Base-by-base conservation (phyloP, 2,113 vertebrate species). In the Regulus satrapa region DNA sequence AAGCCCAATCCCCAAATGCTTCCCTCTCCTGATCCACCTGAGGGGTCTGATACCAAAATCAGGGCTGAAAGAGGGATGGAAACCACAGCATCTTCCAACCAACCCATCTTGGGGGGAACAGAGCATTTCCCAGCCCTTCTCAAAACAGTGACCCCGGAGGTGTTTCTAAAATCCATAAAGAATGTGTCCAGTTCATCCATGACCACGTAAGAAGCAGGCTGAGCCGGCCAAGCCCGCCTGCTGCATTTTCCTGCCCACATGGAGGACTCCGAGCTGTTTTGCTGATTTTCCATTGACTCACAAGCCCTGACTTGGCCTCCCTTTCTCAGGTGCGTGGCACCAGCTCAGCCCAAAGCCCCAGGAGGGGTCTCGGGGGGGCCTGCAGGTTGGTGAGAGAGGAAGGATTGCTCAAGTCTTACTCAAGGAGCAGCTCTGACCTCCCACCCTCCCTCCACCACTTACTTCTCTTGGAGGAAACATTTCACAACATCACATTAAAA, bases 361-460 rank as follows among this genome's bases (percentile, higher is more conserved):
- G 18, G 41, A 20, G 12, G 34, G 26, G 11, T 3, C 48, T 71
- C 48, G 26, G 36, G 2, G 5, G 28, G 34, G 9, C 10, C 7
- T 2, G 4, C 3, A 3, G 51, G n/a, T 2, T 78, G 78, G 38
- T 5, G 10, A 56, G 46, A 36, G 34, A 71, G 36, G 54, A 71
- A 88, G 13, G 20, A 82, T 78, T 90, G 49, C 85, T 36, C 75
- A 85, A 56, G 62, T 25, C 49, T 79, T 55, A 52, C 40, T 67
- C 67, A 29, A 94, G 77, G 63, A 68, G 51, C 59, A 84, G 85
- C 85, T 84, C 88, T 69, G 45, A 78, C 52, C 81, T 84, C 80
- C 73, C 46, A 48, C 41, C 46, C 32, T 63, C 52, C 25, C 25
- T 38, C 55, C 12, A 63, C 8, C 54, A 19, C n/a, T 77, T 31